phyloP scores from a whole-genome alignment of 2,797 vertebrate species.

The Oreochromis grahami region DNA sequence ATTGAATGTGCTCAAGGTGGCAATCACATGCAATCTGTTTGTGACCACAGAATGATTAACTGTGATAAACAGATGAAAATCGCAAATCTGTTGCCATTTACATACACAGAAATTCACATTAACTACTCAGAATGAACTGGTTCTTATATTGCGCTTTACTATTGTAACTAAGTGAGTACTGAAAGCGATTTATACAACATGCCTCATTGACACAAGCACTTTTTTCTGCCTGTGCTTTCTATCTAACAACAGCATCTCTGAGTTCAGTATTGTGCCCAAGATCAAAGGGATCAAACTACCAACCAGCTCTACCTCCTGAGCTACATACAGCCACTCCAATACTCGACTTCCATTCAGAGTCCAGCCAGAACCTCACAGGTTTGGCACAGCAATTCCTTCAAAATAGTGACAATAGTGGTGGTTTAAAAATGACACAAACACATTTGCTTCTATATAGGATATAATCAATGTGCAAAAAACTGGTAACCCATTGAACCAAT shows the following conservation, averaged over 20 bases:
- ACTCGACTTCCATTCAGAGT: background rate
- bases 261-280: background rate
- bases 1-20: background rate
- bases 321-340: background rate
- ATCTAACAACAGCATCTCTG: background rate
- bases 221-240: background rate
- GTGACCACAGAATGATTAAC: background rate
- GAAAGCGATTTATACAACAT: background rate
- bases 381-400: too few species aligned
- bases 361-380: too few species aligned
- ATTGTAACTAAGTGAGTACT: background rate
- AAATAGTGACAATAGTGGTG: too few species aligned
- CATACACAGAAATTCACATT: background rate
- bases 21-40: background rate
- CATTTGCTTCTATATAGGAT: background rate
- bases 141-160: background rate
- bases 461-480: background rate
- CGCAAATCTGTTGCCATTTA: background rate
- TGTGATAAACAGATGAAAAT: background rate
- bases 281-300: background rate
- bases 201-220: background rate
- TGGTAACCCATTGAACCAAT: background rate
- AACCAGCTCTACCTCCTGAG: background rate
- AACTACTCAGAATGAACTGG: background rate
- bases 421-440: background rate